Conservation (phyloP, 2,113 vertebrate species). For the Ibidorhyncha struthersii region DNA sequence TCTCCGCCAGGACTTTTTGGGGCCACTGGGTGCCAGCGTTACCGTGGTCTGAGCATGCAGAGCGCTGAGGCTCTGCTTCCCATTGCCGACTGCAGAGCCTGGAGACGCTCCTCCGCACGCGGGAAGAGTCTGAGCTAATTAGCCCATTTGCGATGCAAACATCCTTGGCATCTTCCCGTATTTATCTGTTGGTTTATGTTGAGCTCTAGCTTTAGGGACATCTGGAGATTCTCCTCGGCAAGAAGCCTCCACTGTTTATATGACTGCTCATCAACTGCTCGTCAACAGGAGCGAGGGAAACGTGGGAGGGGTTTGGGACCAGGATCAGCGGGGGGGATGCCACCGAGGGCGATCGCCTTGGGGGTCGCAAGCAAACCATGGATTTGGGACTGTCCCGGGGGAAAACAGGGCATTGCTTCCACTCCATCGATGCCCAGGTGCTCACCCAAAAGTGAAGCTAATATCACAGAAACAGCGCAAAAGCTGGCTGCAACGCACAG, state of each 20-base stretch:
- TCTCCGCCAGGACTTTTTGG: neutral
- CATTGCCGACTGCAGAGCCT: neutral
- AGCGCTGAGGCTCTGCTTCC: neutral
- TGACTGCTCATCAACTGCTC: neutral
- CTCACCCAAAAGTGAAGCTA: neutral
- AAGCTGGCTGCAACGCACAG: accelerated
- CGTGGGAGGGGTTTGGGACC: neutral
- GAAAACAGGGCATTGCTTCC: neutral
- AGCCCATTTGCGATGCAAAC: neutral
- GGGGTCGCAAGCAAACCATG: accelerated
- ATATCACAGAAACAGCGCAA: accelerated
- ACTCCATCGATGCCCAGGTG: neutral
- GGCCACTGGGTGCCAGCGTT: too few relatives aligned
- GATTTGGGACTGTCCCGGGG: neutral
- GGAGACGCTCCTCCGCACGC: accelerated
- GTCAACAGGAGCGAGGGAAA: neutral
- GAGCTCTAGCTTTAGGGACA: constrained; percentile 25
- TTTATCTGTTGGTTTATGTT: constrained; percentile 28
- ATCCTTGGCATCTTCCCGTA: neutral
- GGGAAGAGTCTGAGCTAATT: neutral
- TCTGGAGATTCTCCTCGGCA: constrained; percentile 9
- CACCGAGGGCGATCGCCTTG: neutral
- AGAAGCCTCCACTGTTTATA: neutral
- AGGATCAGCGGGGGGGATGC: neutral
- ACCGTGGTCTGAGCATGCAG: accelerated